Base-by-base conservation (phyloP, 2,113 vertebrate genomes). In the Butastur rufipennis region DNA sequence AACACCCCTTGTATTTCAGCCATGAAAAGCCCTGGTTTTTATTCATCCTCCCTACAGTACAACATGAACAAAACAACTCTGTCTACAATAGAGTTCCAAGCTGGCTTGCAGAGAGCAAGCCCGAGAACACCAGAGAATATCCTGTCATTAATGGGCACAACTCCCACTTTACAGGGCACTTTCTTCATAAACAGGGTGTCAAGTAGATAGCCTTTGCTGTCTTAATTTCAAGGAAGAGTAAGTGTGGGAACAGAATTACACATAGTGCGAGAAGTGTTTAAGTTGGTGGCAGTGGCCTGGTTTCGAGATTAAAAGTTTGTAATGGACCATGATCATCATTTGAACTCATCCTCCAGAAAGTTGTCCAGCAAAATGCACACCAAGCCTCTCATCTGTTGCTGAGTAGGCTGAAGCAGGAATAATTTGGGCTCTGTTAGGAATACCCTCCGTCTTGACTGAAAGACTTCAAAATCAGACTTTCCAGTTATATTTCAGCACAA, bases 101-200 rank as follows among this genome's bases (percentile, higher is more conserved):
- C 11, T 61, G 13, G 17, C 32, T 71, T 45, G 11, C 8, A 36
- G 72, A 70, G 3, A 65, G 8, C 16, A 72, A 85, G 5, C 12
- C 8, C 0, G 0, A 58, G 19, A 56, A 58, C 16, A 53, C 10
- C 8, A 0, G 1, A 58, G 19, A 56, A 62, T 15, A 53, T 42
- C 53, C 25, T 65, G 18, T 50, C 34, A 6, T 20, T 63, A 81
- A 10, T 20, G 8, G 9, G 11, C 59, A 63, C 26, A 71, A 6
- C 4, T 89, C 29, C 32, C 43, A 29, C 21, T 23, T 75, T 62
- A n/a, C 9, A 65, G 74, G 38, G 45, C 5, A 10, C 17, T 74
- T 83, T 32, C 32, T 40, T 81, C 34, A 9, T 59, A 25, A 81
- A 50, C 2, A 1, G 4, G 7, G 6, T 71, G 29, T 45, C 50